phyloP scores from a whole-genome alignment of 2,797 vertebrate genomes.

The Manis javanica region DNA sequence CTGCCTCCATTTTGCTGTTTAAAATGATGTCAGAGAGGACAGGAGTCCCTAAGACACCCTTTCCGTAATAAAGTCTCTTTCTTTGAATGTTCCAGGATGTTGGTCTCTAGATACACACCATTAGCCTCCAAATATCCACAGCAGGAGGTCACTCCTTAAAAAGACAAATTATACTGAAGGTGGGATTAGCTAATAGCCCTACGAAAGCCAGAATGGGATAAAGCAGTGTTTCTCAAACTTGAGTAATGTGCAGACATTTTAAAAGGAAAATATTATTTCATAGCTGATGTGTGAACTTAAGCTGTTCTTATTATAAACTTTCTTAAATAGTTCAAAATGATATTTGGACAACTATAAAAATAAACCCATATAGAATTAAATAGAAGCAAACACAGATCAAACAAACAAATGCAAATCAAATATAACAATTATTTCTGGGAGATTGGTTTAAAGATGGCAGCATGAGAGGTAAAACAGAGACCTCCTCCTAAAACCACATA shows the following conservation, averaged over 20 bases:
- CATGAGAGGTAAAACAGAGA: too few species aligned
- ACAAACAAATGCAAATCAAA: slow-evolving; percentile 7
- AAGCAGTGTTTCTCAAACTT: neutral
- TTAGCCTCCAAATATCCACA: neutral
- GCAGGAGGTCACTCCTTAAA: neutral
- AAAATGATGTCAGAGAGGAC: neutral
- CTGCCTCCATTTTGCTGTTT: neutral
- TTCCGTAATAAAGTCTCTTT: neutral
- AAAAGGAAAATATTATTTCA: neutral
- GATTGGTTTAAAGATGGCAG: too few species aligned
- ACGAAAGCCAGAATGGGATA: neutral
- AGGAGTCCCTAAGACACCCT: neutral
- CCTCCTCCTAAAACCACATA: too few species aligned
- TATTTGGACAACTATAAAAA: slow-evolving; percentile 14
- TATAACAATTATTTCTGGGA: neutral
- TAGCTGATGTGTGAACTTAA: neutral
- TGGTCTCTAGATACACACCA: neutral
- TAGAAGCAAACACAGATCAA: neutral
- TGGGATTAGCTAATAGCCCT: neutral
- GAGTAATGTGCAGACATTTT: neutral
- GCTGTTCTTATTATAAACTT: slow-evolving; percentile 12
- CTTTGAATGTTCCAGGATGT: neutral
- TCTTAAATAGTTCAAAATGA: slow-evolving; percentile 34
- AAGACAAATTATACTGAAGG: neutral
- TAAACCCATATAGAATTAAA: neutral